Percentiles rank a stretch among this genome's conserved stretches.
Evolutionary conservation across 1,140 invertebrate genomes (phyloP).

Genomic region (Philopotamus ludificatus): DNA sequence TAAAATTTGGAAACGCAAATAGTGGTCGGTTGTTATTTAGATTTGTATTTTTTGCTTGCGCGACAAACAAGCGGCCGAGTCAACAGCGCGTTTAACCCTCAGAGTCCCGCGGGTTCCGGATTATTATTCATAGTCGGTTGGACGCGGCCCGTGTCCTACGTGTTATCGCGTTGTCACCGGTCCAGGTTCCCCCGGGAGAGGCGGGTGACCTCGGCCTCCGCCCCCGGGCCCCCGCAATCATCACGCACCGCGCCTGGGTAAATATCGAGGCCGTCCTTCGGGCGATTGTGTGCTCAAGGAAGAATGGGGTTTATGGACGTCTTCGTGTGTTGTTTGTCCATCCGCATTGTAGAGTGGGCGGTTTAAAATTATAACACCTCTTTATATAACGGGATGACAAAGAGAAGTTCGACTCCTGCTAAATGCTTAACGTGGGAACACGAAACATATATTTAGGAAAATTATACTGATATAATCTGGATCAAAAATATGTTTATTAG

Average conservation of each 20-base stretch:
- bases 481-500: too few relatives aligned
- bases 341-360: too few relatives aligned
- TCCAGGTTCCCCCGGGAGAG: constrained; percentile 17
- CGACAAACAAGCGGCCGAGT: constrained; percentile 6
- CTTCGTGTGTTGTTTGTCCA: too few relatives aligned
- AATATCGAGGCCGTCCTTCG: constrained; percentile 7
- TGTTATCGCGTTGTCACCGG: constrained; percentile 27
- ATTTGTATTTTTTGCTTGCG: too few relatives aligned
- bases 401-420: too few relatives aligned
- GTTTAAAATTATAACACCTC: too few relatives aligned
- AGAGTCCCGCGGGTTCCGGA: constrained; percentile 10
- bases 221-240: constrained; percentile 13
- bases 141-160: constrained; percentile 2
- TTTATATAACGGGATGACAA: too few relatives aligned
- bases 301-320: too few relatives aligned
- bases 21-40: background rate
- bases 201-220: constrained; percentile 18
- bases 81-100: background rate
- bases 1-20: background rate
- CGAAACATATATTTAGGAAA: too few relatives aligned
- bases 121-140: constrained; percentile 24
- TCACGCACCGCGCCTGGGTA: constrained; percentile 7
- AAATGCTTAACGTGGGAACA: too few relatives aligned
- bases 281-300: too few relatives aligned
- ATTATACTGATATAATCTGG: too few relatives aligned